phyloP scores from a whole-genome alignment of 1,140 invertebrate species.

The Zaprionus tsacasi region DNA sequence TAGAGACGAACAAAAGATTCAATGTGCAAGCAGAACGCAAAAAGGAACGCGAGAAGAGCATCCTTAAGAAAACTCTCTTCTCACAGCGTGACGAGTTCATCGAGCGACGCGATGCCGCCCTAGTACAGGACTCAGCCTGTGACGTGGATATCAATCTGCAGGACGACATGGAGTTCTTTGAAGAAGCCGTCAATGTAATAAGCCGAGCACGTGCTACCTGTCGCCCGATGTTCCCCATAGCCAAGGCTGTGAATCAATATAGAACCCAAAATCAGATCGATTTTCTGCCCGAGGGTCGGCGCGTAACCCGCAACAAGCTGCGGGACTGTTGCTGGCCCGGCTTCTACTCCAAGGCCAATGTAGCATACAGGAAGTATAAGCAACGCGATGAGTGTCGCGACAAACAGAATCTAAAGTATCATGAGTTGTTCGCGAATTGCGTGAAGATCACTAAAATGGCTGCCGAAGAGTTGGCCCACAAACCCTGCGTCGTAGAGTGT shows the following conservation, averaged over 20 bases:
- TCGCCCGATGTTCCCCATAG: slow-evolving; percentile 52
- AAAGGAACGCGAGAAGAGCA: slow-evolving; percentile 6
- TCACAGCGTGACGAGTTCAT: slow-evolving; percentile 56
- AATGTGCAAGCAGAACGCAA: not conserved
- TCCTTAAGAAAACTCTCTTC: slow-evolving; percentile 28
- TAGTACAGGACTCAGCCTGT: slow-evolving; percentile 43
- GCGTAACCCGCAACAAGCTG: slow-evolving; percentile 39
- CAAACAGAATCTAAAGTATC: slow-evolving; percentile 20
- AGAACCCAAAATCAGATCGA: slow-evolving; percentile 46
- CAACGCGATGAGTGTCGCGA: slow-evolving; percentile 51
- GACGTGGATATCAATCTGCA: slow-evolving; percentile 45
- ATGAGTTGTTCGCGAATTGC: slow-evolving; percentile 48
- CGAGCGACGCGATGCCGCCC: slow-evolving; percentile 24
- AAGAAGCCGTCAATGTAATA: slow-evolving; percentile 45
- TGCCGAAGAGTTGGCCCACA: slow-evolving; percentile 40
- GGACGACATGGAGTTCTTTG: slow-evolving; percentile 57
- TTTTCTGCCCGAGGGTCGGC: slow-evolving; percentile 36
- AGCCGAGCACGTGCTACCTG: slow-evolving; percentile 42
- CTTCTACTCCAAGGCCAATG: slow-evolving; percentile 51
- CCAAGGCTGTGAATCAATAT: slow-evolving; percentile 50
- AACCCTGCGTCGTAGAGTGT: slow-evolving; percentile 26
- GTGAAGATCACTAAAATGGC: slow-evolving; percentile 62
- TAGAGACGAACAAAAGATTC: slow-evolving; percentile 48
- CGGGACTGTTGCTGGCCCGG: slow-evolving; percentile 66
- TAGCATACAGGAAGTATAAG: slow-evolving; percentile 56